phyloP scores from a whole-genome alignment of 2,797 vertebrate genomes.

The Channa striata region DNA sequence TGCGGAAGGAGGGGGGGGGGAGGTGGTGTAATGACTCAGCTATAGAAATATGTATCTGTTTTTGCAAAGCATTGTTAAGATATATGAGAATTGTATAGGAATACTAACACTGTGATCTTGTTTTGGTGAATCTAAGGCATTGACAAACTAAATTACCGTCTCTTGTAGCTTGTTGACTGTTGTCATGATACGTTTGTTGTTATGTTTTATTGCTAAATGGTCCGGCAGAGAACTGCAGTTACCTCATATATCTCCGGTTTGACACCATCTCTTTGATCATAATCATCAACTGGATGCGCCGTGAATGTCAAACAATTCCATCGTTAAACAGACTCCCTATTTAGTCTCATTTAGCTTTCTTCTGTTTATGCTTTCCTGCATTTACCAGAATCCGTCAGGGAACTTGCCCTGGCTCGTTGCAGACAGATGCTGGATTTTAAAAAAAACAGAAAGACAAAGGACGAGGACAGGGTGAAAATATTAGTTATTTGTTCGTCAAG shows the following conservation, averaged over 20 bases:
- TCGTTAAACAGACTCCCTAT: background rate
- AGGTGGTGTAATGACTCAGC: slow-evolving; percentile 21
- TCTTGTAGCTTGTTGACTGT: slow-evolving; percentile 1
- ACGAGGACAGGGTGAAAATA: background rate
- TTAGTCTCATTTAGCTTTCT: background rate
- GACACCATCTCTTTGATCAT: background rate
- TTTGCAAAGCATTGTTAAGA: slow-evolving; percentile 2
- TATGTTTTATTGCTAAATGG: background rate
- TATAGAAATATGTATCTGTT: slow-evolving; percentile 3
- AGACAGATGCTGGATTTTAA: background rate
- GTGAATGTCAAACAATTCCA: background rate
- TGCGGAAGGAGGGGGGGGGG: slow-evolving; percentile 1
- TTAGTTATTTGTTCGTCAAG: background rate
- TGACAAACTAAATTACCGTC: background rate
- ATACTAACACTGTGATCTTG: background rate
- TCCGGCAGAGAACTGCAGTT: background rate
- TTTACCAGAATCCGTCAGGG: slow-evolving; percentile 7
- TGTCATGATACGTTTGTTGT: slow-evolving; percentile 21
- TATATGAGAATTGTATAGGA: background rate
- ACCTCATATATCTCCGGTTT: background rate
- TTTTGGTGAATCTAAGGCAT: background rate
- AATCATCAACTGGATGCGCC: background rate
- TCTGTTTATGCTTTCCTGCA: slow-evolving; percentile 6
- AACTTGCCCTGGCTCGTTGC: slow-evolving; percentile 1
- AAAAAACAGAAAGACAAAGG: background rate